Conservation (phyloP, 2,797 vertebrate genomes). For the Chiloscyllium punctatum region DNA sequence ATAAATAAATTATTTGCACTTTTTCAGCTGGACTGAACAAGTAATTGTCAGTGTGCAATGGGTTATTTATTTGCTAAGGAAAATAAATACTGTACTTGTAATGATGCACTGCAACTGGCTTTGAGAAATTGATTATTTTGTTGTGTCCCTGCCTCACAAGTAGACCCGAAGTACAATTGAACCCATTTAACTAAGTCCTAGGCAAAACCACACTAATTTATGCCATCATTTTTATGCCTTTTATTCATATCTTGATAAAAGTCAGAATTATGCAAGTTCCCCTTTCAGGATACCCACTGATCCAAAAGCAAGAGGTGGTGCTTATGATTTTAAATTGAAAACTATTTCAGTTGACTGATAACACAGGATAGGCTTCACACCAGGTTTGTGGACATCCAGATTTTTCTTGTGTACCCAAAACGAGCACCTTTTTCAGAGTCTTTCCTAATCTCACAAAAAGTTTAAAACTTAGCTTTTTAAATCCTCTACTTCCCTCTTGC, state of each 20-base stretch:
- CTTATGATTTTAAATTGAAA: background rate
- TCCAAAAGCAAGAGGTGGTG: background rate
- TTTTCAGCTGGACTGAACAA: constrained; percentile 39
- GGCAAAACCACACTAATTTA: background rate
- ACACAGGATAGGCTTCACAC: background rate
- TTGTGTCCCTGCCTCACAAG: no score
- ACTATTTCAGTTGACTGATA: background rate
- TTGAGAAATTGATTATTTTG: background rate
- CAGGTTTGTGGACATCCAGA: background rate
- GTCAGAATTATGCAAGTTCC: background rate
- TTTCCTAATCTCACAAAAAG: background rate
- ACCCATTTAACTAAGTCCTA: background rate
- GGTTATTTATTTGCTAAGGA: constrained; percentile 22
- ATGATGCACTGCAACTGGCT: background rate
- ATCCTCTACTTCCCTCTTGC: background rate
- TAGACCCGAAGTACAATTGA: background rate
- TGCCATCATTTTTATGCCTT: background rate
- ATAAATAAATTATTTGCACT: constrained; percentile 8
- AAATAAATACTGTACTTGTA: constrained; percentile 27
- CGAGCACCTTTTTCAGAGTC: background rate
- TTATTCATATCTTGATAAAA: background rate
- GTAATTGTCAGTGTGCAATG: constrained; percentile 28
- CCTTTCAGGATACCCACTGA: background rate
- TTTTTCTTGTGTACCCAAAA: background rate
- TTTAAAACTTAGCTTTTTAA: background rate